phyloP scores from a whole-genome alignment of 23 tunicate species.

The Phallusia fumigata region DNA sequence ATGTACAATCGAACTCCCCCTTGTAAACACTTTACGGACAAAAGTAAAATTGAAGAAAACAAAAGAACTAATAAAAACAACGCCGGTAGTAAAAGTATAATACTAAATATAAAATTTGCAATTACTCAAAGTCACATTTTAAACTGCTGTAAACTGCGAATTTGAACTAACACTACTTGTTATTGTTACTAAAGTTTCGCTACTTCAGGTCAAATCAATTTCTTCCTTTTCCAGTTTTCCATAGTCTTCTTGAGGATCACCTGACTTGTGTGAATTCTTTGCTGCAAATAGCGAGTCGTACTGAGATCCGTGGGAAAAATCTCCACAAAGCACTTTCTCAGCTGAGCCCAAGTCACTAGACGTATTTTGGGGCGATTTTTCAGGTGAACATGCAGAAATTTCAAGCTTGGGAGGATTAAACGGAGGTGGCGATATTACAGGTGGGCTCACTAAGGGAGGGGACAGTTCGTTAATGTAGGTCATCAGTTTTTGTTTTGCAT shows the following conservation, averaged over 20 bases:
- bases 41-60: too few relatives aligned
- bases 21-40: too few relatives aligned
- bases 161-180: too few relatives aligned
- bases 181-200: too few relatives aligned
- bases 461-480: background rate
- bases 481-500: background rate
- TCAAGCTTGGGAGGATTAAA: background rate
- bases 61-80: too few relatives aligned
- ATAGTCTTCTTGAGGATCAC: background rate
- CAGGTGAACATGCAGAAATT: background rate
- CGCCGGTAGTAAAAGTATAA: too few relatives aligned
- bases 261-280: background rate
- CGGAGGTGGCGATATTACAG: background rate
- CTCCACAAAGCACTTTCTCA: too few relatives aligned
- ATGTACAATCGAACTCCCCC: too few relatives aligned
- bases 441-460: background rate
- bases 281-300: background rate
- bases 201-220: background rate
- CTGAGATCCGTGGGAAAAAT: background rate
- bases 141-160: too few relatives aligned
- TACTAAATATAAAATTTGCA: too few relatives aligned
- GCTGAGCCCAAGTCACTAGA: too few relatives aligned
- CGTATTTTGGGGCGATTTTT: background rate
- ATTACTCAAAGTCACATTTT: too few relatives aligned
- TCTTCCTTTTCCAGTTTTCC: constrained; percentile 1